Percentiles rank a stretch among this genome's conserved stretches.
Conservation (phyloP, 2,797 vertebrate genomes). For the Alca torda region DNA sequence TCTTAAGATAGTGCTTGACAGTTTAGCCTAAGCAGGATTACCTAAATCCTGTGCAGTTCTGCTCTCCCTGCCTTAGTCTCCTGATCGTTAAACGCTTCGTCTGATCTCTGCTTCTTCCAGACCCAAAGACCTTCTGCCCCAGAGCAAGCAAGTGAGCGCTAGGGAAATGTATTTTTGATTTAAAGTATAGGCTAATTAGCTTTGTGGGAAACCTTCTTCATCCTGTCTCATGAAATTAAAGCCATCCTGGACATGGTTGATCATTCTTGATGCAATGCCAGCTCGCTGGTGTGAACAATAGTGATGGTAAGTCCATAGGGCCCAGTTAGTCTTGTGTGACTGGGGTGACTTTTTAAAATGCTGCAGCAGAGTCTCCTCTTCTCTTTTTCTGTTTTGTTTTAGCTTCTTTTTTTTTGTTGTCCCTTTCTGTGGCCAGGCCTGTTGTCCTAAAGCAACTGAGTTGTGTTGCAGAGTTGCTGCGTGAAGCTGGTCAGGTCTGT, state of each 20-base stretch:
- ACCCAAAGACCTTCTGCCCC: neutral
- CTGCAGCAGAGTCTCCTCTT: neutral
- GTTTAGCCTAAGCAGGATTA: neutral
- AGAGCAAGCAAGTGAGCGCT: neutral
- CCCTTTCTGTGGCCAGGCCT: neutral
- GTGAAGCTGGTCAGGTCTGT: neutral
- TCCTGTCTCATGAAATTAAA: neutral
- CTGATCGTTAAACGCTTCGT: neutral
- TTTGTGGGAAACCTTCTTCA: neutral
- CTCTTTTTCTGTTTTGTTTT: neutral
- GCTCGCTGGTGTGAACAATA: neutral
- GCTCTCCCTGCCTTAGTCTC: neutral
- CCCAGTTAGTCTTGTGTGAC: neutral
- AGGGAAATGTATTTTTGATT: neutral
- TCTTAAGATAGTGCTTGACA: neutral
- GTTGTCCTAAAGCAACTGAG: neutral
- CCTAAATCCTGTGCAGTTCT: neutral
- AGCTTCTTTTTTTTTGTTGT: neutral
- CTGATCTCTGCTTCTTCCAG: neutral
- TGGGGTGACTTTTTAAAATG: neutral
- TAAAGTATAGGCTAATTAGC: neutral
- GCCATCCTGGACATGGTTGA: neutral
- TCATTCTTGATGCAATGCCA: neutral
- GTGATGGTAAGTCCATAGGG: neutral
- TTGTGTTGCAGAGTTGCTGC: neutral